Evolutionary conservation across 2,888 invertebrate genomes (phyloP).

Genomic region (Chrysolina americana): DNA sequence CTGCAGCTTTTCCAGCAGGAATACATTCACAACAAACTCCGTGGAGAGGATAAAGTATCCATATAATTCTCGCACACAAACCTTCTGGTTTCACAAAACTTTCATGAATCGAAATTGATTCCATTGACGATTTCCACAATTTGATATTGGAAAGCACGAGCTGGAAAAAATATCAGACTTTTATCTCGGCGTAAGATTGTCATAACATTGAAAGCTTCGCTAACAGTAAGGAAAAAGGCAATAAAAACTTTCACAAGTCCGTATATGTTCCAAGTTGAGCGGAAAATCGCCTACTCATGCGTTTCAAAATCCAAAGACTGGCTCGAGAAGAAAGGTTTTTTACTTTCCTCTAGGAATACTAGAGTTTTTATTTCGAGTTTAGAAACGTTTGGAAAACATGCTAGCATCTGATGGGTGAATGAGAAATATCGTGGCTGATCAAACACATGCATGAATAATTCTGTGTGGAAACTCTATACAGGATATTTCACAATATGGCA

Average conservation of each 20-base stretch:
- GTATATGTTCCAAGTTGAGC: conserved; percentile 32
- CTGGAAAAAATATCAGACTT: background rate
- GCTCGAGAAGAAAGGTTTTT: conserved; percentile 13
- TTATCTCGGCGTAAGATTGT: background rate
- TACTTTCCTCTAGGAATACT: background rate
- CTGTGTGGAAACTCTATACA: background rate
- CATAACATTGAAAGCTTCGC: background rate
- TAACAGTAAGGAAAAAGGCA: conserved; percentile 12
- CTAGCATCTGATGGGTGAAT: background rate
- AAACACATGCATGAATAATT: background rate
- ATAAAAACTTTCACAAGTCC: conserved; percentile 35
- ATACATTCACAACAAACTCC: no score
- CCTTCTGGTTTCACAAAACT: background rate
- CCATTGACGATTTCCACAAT: background rate
- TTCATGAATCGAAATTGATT: conserved; percentile 7
- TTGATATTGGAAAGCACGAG: background rate
- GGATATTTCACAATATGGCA: no score
- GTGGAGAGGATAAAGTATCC: background rate
- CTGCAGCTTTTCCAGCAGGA: no score
- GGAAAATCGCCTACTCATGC: conserved; percentile 40
- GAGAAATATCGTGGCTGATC: background rate
- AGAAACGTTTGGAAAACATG: background rate
- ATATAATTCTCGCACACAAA: background rate
- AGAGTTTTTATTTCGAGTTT: background rate
- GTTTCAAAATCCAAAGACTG: conserved; percentile 15